Conservation (phyloP, 2,888 invertebrate species). For the Odontomyia ornata region DNA sequence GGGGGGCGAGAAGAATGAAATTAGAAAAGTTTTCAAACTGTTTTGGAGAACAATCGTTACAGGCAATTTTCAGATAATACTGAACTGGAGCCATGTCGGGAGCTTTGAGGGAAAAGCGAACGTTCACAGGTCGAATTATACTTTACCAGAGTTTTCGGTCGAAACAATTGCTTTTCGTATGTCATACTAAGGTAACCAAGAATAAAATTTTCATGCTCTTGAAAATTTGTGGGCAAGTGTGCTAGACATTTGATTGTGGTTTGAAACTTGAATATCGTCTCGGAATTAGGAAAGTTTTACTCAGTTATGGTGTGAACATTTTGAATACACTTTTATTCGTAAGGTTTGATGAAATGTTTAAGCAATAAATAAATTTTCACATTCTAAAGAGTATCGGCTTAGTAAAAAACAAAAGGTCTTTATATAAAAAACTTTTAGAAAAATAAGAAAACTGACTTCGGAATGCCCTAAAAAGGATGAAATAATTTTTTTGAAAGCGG, state of each 20-base stretch:
- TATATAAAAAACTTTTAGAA: too few relatives aligned
- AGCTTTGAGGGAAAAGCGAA: neutral
- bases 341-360: too few relatives aligned
- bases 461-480: too few relatives aligned
- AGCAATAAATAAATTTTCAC: too few relatives aligned
- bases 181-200: neutral
- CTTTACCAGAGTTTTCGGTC: constrained; percentile 11
- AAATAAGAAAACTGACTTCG: too few relatives aligned
- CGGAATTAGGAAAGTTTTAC: neutral
- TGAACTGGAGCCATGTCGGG: neutral
- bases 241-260: neutral
- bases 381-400: too few relatives aligned
- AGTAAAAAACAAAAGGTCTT: too few relatives aligned
- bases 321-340: too few relatives aligned
- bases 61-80: constrained; percentile 31
- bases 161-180: constrained; percentile 6
- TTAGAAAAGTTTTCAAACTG: constrained; percentile 35
- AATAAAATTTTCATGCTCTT: constrained; percentile 15
- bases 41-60: constrained; percentile 35
- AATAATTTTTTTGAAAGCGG: too few relatives aligned
- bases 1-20: constrained; percentile 7
- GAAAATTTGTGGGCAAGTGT: neutral
- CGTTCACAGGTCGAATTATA: neutral
- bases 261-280: constrained; percentile 3
- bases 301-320: too few relatives aligned